Conservation (phyloP, 2,888 invertebrate genomes). For the Andrena bicolor region DNA sequence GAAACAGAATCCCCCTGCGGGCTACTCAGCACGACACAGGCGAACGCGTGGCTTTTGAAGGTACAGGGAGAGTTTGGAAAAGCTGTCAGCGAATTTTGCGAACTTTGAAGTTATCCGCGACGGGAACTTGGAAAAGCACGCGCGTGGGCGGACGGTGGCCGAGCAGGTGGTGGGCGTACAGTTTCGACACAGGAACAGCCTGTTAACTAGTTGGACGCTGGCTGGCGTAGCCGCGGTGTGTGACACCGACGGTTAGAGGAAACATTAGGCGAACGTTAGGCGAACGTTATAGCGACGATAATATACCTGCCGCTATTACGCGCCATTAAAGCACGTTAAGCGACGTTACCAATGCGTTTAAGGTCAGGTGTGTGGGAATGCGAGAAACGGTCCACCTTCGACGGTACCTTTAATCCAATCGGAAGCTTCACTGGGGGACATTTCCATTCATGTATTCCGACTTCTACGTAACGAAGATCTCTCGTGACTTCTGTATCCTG, state of each 20-base stretch:
- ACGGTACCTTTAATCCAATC: not conserved
- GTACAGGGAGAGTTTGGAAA: too few relatives aligned
- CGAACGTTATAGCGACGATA: constrained; percentile 40
- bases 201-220: constrained; percentile 71
- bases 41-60: too few relatives aligned
- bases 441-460: too few relatives aligned
- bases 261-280: constrained; percentile 63
- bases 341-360: constrained; percentile 44
- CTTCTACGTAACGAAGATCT: too few relatives aligned
- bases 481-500: too few relatives aligned
- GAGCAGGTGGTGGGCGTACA: constrained; percentile 65
- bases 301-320: constrained; percentile 61
- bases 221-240: constrained; percentile 29
- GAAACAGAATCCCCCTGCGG: too few relatives aligned
- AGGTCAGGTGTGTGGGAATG: constrained; percentile 57
- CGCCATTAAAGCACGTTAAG: constrained; percentile 59
- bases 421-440: not conserved
- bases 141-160: constrained; percentile 26
- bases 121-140: not conserved
- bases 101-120: not conserved
- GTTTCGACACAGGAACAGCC: constrained; percentile 74
- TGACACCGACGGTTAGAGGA: constrained; percentile 49
- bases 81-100: too few relatives aligned
- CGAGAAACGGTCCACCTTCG: constrained; percentile 21
- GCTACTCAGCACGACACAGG: too few relatives aligned